A percentile compares a stretch with the other conserved stretches of the same genome.
These are phyloP conservation scores for Catharus minimus DNA, from an alignment of 2,113 vertebrate genomes.

Conservation along the genomic window DNA sequence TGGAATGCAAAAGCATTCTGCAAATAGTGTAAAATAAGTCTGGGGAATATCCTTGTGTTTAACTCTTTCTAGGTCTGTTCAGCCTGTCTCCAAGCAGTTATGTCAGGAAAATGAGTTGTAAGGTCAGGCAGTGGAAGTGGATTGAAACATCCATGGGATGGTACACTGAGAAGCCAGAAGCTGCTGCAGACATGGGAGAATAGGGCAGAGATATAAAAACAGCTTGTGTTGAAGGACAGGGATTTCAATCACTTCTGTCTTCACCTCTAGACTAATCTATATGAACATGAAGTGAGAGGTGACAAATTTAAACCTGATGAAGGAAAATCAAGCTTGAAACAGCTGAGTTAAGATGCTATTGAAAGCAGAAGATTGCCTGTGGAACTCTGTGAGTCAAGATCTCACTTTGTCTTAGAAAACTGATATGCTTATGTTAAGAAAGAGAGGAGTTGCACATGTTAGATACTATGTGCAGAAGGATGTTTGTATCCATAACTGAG, in stretches of 20 bases:
- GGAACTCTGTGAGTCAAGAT: not conserved
- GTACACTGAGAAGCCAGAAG: not conserved
- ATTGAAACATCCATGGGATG: not conserved
- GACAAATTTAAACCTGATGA: not conserved
- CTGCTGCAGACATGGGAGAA: not conserved
- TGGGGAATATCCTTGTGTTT: not conserved
- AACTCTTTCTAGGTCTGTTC: not conserved
- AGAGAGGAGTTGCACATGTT: not conserved
- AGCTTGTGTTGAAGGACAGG: not conserved
- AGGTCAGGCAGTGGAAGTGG: not conserved
- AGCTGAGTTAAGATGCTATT: not conserved
- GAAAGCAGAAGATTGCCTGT: not conserved
- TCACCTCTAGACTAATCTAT: not conserved
- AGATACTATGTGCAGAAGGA: not conserved
- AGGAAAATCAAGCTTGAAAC: not conserved
- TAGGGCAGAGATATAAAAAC: not conserved
- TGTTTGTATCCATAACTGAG: not conserved
- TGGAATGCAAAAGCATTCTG: not conserved
- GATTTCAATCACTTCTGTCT: not conserved
- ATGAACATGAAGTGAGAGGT: not conserved
- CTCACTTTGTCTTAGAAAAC: not conserved
- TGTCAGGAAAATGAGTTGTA: not conserved
- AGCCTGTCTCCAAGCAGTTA: not conserved
- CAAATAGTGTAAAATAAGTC: conserved; percentile 38
- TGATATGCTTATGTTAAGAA: not conserved